A percentile compares a stretch with the other conserved stretches of the same genome.
phyloP scores from a whole-genome alignment of 2,113 vertebrate genomes.

The Silurus asotus region DNA sequence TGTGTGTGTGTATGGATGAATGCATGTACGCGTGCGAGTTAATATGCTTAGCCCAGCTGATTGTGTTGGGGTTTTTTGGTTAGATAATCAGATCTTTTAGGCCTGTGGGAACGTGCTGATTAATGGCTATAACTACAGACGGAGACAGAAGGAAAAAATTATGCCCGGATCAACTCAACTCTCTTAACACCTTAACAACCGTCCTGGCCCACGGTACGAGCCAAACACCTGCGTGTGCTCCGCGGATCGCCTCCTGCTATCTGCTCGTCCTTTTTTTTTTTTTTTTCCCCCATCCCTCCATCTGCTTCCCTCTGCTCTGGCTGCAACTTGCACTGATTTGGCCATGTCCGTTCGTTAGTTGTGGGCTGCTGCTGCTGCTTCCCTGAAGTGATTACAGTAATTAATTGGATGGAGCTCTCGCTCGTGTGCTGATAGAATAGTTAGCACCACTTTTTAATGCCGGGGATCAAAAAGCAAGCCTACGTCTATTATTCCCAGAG shows the following conservation, averaged over 20 bases:
- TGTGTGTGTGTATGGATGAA: neutral
- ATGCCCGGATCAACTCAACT: constrained; percentile 19
- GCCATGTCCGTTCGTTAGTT: constrained; percentile 15
- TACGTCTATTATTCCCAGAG: no score
- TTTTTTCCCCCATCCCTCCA: neutral
- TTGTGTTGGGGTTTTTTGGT: constrained; percentile 35
- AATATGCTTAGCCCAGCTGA: constrained; percentile 53
- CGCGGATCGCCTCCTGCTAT: constrained; percentile 3
- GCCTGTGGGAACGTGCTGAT: constrained; percentile 51
- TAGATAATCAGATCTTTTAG: constrained; percentile 52
- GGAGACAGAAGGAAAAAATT: constrained; percentile 50
- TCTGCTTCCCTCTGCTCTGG: constrained; percentile 29
- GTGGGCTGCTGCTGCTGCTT: constrained; percentile 11
- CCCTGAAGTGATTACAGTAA: constrained; percentile 51
- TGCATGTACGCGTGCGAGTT: neutral
- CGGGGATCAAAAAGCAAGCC: neutral
- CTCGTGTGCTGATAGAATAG: constrained; percentile 14
- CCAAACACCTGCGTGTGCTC: constrained; percentile 49
- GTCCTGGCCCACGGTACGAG: constrained; percentile 28
- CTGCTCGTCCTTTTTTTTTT: neutral
- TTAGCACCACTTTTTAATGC: neutral
- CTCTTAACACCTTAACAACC: constrained; percentile 42
- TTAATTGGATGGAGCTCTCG: constrained; percentile 48
- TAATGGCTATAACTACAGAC: constrained; percentile 48
- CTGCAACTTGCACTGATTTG: neutral